Base-by-base conservation (phyloP, 2,113 vertebrate genomes). In the Excalfactoria chinensis region DNA sequence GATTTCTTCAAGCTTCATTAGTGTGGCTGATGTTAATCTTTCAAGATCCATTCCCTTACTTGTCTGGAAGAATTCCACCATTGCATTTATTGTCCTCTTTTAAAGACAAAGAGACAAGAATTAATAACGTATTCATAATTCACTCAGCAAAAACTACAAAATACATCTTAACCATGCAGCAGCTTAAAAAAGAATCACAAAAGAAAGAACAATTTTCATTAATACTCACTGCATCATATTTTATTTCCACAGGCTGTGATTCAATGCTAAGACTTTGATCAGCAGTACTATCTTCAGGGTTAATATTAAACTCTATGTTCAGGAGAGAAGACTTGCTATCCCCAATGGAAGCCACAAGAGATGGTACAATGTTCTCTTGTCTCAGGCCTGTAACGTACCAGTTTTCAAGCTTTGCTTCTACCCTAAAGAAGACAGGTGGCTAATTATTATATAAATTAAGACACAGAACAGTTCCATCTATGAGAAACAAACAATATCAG, bases 1-100 rank as follows among this genome's bases (percentile, higher is more conserved):
- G 90, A 99, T 99, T 98, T 99, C 99, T 93, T 99, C 99, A 43
- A 99, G 96, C 68, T 99, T 99, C 95, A 98, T 98, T 83, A 99
- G 98, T 0, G 99, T 99, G 71, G 98, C 98, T 8, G 98, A 98
- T 9, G 99, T 99, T 88, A 99, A 96, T 7, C 98, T 98, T 84
- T 99, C 99, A 93, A 99, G 98, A 90, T 99, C 98, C 62, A 99
- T 97, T 16, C 98, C 98, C 67, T 98, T 98, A 64, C 89, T 98
- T 3, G 98, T 98, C 88, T 98, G 98, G 88, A 99, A 99, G 96
- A 99, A 99, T 48, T 99, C 99, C 25, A 97, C 97, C 89, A 99
- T 59, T 41, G 98, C 98, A 96, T 99, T 99, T 80, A 99, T 98
- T 3, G 99, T 99, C 97, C 97, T 96, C 99, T 99, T 86, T 60